phyloP scores from a whole-genome alignment of 2,113 vertebrate species.

The Cryptotis parvus region DNA sequence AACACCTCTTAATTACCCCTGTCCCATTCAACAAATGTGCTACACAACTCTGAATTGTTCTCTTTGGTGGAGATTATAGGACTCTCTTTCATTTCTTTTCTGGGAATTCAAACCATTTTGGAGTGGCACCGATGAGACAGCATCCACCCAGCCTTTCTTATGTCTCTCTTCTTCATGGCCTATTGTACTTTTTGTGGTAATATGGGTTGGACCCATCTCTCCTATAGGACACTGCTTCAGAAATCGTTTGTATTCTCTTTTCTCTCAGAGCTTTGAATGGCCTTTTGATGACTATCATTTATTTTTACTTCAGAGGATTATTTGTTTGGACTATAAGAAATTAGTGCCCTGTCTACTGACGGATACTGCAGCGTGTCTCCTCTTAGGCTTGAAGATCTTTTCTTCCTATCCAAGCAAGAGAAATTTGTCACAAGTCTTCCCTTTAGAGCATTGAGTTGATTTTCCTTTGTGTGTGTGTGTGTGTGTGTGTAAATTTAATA shows the following conservation, averaged over 20 bases:
- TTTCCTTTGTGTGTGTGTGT: constrained; percentile 33
- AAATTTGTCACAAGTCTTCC: neutral
- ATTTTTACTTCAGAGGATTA: neutral
- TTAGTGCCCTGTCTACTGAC: neutral
- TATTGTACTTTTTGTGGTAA: neutral
- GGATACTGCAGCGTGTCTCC: neutral
- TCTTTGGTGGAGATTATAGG: neutral
- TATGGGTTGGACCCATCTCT: neutral
- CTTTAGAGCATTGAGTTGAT: neutral
- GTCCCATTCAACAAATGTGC: neutral
- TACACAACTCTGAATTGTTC: neutral
- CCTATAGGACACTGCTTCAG: neutral
- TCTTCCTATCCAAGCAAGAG: neutral
- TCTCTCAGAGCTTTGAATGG: neutral
- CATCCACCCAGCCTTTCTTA: neutral
- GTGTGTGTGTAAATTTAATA: constrained; percentile 10
- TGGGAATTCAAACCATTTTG: neutral
- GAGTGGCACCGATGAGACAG: neutral
- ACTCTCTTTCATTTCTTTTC: neutral
- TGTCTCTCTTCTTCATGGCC: neutral
- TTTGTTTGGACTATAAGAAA: neutral
- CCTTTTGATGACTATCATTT: neutral
- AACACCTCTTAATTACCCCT: neutral
- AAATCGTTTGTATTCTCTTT: neutral
- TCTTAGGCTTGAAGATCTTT: neutral